These are phyloP conservation scores for Paralichthys olivaceus DNA, from an alignment of 2,113 vertebrate genomes.

Conservation along the genomic window DNA sequence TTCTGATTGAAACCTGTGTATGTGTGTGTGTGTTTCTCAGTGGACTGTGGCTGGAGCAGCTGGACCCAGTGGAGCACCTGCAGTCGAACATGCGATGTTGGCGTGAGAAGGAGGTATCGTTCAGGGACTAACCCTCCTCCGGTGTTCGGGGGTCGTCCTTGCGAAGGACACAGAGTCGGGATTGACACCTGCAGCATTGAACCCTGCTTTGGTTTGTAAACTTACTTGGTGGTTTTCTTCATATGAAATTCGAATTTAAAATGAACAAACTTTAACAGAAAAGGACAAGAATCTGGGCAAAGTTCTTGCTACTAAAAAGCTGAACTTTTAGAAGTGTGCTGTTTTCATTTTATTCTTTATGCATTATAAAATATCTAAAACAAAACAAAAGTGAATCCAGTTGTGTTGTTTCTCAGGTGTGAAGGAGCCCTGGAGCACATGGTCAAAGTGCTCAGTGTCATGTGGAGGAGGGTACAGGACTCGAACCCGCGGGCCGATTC, in stretches of 20 bases:
- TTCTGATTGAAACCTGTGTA: neutral
- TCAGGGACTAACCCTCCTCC: slow-evolving; percentile 80
- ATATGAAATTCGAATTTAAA: neutral
- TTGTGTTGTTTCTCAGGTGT: slow-evolving; percentile 54
- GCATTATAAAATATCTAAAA: neutral
- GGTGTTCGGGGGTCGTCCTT: slow-evolving; percentile 80
- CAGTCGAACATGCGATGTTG: slow-evolving; percentile 88
- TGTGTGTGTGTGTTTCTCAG: slow-evolving; percentile 65
- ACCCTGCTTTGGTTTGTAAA: slow-evolving; percentile 82
- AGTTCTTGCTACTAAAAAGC: neutral
- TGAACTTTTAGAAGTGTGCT: neutral
- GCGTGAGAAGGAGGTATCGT: slow-evolving; percentile 84
- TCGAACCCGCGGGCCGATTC: slow-evolving; percentile 78
- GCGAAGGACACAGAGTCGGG: slow-evolving; percentile 82
- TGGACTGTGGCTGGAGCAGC: slow-evolving; percentile 89
- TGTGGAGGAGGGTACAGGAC: slow-evolving; percentile 89
- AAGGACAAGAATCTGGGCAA: neutral
- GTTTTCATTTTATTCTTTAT: neutral
- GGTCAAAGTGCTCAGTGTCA: slow-evolving; percentile 88
- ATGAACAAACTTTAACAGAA: neutral
- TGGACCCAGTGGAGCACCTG: slow-evolving; percentile 89
- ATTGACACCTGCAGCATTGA: slow-evolving; percentile 88
- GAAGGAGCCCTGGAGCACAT: slow-evolving; percentile 82
- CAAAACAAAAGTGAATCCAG: neutral
- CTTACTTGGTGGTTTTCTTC: neutral